Base-by-base conservation (phyloP, 2,113 vertebrate genomes). In the Eurystomus gularis region DNA sequence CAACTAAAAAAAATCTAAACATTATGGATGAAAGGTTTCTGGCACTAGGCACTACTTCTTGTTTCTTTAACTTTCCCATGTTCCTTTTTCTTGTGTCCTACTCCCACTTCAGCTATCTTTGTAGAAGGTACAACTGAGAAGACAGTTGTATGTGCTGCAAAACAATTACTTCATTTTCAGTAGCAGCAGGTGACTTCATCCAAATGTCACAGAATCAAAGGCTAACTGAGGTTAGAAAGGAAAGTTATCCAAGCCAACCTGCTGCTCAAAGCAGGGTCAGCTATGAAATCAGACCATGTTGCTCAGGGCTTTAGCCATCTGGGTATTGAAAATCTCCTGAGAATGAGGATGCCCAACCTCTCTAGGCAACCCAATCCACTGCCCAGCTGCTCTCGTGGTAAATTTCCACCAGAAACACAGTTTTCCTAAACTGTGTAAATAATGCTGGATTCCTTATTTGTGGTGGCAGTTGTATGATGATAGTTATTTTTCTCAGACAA, bases 301-400 rank as follows among this genome's bases (percentile, higher is more conserved):
- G n/a, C 10, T 84, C 37, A 20, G 4, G 13, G 24, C 19, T 88
- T 88, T 61, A 82, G 21, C 18, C 13, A 62, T 3, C 15, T 23
- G 13, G 14, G 10, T 77, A 39, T 89, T 70, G 39, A 39, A 89
- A 35, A n/a, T 0, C 1, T 4, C 7, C 17, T 23, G 17, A 15
- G 35, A 48, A 16, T 13, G 16, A 73, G 55, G 46, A 40, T 81
- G 46, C 40, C 13, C 20, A 37, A 12, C 2, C 20, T 70, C 26
- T 57, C 28, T 13, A 10, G 29, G 33, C 25, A 95, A 61, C 14
- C 19, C 4, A 0, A 61, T 11, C n/a, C 19, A 62, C 25, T 33
- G 17, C 26, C 23, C 0, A 1, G 5, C 44, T 72, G 7, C 55
- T 51, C 29, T 51, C 29, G 42, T 3, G 2, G 33, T 4, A 42